Percentiles rank a stretch among this genome's conserved stretches.
phyloP scores from a whole-genome alignment of 2,888 invertebrate genomes.

The Spilosoma lubricipeda region DNA sequence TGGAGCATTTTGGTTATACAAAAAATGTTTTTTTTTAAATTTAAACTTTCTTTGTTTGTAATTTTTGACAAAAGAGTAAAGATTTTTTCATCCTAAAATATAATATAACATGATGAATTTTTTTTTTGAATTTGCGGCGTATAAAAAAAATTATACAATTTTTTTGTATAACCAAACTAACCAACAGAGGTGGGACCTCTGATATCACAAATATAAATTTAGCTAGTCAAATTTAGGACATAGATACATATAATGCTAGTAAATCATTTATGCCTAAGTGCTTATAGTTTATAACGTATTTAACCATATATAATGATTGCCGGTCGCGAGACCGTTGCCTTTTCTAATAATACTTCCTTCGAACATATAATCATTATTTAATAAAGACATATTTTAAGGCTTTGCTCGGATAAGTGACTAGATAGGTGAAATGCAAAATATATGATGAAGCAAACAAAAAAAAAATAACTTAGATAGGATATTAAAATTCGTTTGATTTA shows the following conservation, averaged over 20 bases:
- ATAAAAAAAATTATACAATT: neutral
- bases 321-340: constrained; percentile 42
- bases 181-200: constrained; percentile 69
- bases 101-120: neutral
- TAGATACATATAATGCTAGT: constrained; percentile 71
- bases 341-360: constrained; percentile 51
- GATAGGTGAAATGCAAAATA: constrained; percentile 55
- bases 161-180: constrained; percentile 32
- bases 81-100: neutral
- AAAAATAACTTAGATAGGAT: constrained; percentile 50
- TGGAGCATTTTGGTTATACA: constrained; percentile 43
- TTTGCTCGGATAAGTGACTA: constrained; percentile 49
- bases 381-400: constrained; percentile 38
- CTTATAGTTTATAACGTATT: constrained; percentile 41
- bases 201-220: constrained; percentile 69
- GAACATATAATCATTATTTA: constrained; percentile 35
- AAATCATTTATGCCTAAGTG: constrained; percentile 52
- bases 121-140: neutral
- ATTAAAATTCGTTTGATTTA: constrained; percentile 41
- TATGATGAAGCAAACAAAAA: constrained; percentile 46
- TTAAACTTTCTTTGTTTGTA: neutral
- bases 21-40: constrained; percentile 14
- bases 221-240: constrained; percentile 82
- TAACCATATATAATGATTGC: constrained; percentile 47
- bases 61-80: neutral